Conservation (phyloP, 2,888 invertebrate species). For the Tipula vernalis region DNA sequence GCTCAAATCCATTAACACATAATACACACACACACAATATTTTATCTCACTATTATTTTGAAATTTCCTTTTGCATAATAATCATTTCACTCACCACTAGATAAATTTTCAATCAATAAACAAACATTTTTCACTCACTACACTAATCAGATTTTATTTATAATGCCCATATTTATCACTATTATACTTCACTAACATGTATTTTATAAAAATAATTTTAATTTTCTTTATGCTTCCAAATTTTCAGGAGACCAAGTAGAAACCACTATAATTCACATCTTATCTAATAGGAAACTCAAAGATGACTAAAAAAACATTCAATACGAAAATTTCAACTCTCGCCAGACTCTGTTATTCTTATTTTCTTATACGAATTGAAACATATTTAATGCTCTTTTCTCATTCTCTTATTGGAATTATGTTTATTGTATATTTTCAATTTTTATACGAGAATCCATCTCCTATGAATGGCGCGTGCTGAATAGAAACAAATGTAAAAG, state of each 20-base stretch:
- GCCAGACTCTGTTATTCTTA: too few species aligned
- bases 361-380: too few species aligned
- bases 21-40: background rate
- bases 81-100: background rate
- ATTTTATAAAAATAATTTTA: background rate
- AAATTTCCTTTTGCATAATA: background rate
- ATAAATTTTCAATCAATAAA: background rate
- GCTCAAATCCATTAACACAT: background rate
- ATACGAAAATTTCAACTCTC: background rate
- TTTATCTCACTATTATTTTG: background rate
- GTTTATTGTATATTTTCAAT: background rate
- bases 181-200: background rate
- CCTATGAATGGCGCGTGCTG: background rate
- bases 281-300: background rate
- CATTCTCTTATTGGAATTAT: background rate
- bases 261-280: background rate
- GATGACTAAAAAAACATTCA: background rate
- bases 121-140: background rate
- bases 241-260: background rate
- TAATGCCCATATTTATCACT: background rate
- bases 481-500: background rate
- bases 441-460: background rate
- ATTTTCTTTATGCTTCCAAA: background rate
- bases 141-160: background rate
- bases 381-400: background rate